These are phyloP conservation scores for Acanthurus leucopareius DNA, from an alignment of 2,797 vertebrate species.

Conservation along the genomic window DNA sequence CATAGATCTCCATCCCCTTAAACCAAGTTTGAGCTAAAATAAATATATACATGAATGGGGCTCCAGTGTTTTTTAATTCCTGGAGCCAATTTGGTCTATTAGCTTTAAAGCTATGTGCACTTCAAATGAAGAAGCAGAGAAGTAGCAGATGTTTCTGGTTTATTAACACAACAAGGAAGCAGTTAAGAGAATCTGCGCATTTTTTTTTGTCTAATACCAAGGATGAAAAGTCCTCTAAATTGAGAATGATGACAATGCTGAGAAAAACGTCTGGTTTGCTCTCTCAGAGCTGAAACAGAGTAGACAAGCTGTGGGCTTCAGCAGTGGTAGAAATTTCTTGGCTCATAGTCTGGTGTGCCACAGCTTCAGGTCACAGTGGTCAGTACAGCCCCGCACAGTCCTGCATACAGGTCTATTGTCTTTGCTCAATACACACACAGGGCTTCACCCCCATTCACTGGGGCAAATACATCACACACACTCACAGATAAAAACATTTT, in stretches of 20 bases:
- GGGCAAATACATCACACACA: conserved; percentile 35
- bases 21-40: conserved; percentile 53
- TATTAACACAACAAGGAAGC: conserved; percentile 76
- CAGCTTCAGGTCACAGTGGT: conserved; percentile 73
- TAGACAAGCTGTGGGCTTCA: conserved; percentile 3
- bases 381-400: conserved; percentile 44
- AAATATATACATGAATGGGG: conserved; percentile 36
- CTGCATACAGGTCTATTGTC: conserved; percentile 55
- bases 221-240: conserved; percentile 56
- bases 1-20: conserved; percentile 25
- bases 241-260: conserved; percentile 48
- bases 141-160: conserved; percentile 72
- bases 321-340: conserved; percentile 33
- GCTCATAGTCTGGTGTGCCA: conserved; percentile 31
- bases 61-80: conserved; percentile 44
- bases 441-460: conserved; percentile 22
- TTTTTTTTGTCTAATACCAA: conserved; percentile 76
- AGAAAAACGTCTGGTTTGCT: conserved; percentile 45
- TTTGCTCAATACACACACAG: conserved; percentile 39
- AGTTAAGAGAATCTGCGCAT: conserved; percentile 69
- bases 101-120: conserved; percentile 61
- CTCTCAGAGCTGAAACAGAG: conserved; percentile 12
- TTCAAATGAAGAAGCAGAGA: conserved; percentile 58
- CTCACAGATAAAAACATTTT: conserved; percentile 17
- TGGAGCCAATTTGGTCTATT: conserved; percentile 63